Evolutionary conservation across 2,888 invertebrate genomes (phyloP).

Genomic region (Ochropleura plecta): DNA sequence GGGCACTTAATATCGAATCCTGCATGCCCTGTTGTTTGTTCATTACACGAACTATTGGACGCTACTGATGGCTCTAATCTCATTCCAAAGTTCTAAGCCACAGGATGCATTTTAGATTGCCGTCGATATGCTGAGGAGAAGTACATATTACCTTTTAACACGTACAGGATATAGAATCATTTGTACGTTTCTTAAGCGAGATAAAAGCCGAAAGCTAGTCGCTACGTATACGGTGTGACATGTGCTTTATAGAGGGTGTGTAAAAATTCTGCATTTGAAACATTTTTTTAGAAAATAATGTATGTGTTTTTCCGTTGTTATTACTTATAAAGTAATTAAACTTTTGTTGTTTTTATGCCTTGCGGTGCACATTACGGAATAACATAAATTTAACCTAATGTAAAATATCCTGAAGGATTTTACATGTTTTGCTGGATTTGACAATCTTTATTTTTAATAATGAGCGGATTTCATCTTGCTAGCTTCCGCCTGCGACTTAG

Average conservation of each 20-base stretch:
- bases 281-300: neutral
- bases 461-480: neutral
- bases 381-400: neutral
- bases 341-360: neutral
- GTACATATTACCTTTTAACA: too few species aligned
- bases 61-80: too few species aligned
- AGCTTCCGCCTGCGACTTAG: too few species aligned
- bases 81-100: too few species aligned
- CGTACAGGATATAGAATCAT: too few species aligned
- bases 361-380: neutral
- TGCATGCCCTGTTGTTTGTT: too few species aligned
- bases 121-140: too few species aligned
- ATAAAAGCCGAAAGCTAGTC: neutral
- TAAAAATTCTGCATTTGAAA: slow-evolving; percentile 5
- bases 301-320: neutral
- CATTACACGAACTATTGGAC: too few species aligned
- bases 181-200: neutral
- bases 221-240: neutral
- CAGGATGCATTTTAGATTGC: too few species aligned
- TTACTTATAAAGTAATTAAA: slow-evolving; percentile 15
- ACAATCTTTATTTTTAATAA: too few species aligned
- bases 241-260: neutral
- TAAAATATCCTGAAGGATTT: neutral
- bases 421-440: neutral
- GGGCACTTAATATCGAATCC: too few species aligned